Conservation (phyloP, 2,797 vertebrate species). For the Dendrocincla tyrannina region DNA sequence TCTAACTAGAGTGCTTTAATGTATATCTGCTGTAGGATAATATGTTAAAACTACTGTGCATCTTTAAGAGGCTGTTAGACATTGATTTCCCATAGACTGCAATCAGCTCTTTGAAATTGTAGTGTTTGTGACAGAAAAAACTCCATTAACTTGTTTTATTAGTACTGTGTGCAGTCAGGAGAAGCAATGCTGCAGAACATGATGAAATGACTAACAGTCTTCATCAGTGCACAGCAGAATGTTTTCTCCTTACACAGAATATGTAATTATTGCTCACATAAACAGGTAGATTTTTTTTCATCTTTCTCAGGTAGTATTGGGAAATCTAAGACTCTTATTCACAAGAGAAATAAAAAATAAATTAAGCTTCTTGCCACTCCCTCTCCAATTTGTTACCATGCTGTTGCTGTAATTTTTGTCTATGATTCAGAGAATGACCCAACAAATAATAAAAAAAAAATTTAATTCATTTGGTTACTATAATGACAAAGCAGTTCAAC, state of each 20-base stretch:
- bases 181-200: slow-evolving; percentile 73
- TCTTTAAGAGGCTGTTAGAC: slow-evolving; percentile 63
- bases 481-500: slow-evolving; percentile 49
- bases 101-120: slow-evolving; percentile 73
- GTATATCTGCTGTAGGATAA: slow-evolving; percentile 42
- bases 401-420: slow-evolving; percentile 15
- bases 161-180: slow-evolving; percentile 73
- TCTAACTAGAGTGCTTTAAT: slow-evolving; percentile 36
- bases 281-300: slow-evolving; percentile 63
- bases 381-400: slow-evolving; percentile 7
- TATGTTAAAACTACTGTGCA: slow-evolving; percentile 59
- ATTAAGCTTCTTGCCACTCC: neutral
- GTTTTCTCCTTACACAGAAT: slow-evolving; percentile 72
- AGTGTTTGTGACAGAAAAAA: slow-evolving; percentile 78
- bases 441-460: slow-evolving; percentile 27
- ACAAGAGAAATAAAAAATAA: slow-evolving; percentile 57
- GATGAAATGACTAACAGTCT: slow-evolving; percentile 77
- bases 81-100: slow-evolving; percentile 68
- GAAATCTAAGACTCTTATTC: slow-evolving; percentile 54
- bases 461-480: slow-evolving; percentile 24
- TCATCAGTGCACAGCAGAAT: slow-evolving; percentile 66
- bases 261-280: slow-evolving; percentile 75
- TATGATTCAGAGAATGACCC: neutral
- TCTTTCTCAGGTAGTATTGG: slow-evolving; percentile 11
- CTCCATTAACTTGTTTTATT: slow-evolving; percentile 82